phyloP scores from a whole-genome alignment of 2,113 vertebrate species.

The Sphaerodactylus townsendi region DNA sequence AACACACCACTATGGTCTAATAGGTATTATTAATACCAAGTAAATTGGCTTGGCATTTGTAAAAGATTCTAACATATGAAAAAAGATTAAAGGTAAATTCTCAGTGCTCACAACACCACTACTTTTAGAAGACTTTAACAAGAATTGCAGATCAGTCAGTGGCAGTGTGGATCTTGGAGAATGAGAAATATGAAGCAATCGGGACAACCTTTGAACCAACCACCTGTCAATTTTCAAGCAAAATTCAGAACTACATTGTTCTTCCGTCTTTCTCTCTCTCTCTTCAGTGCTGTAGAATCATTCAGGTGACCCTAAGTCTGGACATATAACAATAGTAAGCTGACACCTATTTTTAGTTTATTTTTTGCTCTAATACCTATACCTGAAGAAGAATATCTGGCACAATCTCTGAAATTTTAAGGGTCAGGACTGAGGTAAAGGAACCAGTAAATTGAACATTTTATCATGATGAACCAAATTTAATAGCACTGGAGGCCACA shows the following conservation, averaged over 20 bases:
- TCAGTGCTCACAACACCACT: neutral
- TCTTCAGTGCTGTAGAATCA: neutral
- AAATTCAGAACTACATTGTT: neutral
- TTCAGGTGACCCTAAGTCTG: neutral
- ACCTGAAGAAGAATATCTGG: neutral
- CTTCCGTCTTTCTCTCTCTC: neutral
- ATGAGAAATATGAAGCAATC: neutral
- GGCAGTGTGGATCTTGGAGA: neutral
- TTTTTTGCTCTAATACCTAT: neutral
- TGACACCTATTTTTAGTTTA: neutral
- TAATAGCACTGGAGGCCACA: neutral
- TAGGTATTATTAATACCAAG: neutral
- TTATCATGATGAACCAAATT: neutral
- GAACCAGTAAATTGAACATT: neutral
- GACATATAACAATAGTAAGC: neutral
- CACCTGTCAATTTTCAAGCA: neutral
- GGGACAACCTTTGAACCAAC: neutral
- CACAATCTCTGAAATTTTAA: neutral
- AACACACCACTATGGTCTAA: neutral
- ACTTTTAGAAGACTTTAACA: neutral
- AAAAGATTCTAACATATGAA: accelerated
- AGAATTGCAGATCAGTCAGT: neutral
- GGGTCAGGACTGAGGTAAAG: neutral
- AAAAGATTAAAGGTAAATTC: neutral
- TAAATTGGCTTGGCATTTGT: neutral